A percentile compares a stretch with the other conserved stretches of the same genome.
Conservation (phyloP, 2,113 vertebrate species). For the Vulpes vulpes region DNA sequence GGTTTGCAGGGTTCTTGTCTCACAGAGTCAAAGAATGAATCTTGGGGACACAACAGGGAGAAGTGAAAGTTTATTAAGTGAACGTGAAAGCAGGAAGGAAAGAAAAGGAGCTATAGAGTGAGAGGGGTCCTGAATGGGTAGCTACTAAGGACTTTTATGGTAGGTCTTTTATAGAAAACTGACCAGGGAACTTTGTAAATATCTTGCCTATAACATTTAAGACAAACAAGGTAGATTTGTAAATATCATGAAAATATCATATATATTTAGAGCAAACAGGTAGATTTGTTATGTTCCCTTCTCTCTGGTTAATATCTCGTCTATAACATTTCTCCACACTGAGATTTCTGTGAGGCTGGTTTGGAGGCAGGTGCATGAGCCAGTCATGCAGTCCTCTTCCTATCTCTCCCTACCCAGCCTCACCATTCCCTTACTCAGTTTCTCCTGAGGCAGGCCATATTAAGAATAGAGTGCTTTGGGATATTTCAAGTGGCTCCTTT, state of each 20-base stretch:
- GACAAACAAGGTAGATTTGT: neutral
- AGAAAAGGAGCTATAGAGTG: neutral
- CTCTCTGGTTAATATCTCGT: neutral
- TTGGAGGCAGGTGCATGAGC: neutral
- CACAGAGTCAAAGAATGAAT: neutral
- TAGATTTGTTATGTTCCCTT: neutral
- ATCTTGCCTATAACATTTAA: neutral
- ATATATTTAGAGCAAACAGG: neutral
- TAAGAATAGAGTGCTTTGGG: neutral
- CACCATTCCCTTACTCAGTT: neutral
- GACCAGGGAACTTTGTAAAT: neutral
- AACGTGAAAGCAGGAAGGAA: neutral
- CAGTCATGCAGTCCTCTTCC: fast-evolving
- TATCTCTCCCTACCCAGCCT: neutral
- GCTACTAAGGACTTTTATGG: neutral
- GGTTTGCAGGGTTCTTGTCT: neutral
- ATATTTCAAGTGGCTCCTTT: neutral
- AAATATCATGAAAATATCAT: neutral
- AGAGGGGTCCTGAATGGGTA: neutral
- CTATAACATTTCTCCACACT: neutral
- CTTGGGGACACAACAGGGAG: neutral
- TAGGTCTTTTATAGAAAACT: neutral
- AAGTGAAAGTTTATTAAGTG: neutral
- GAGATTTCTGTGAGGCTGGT: neutral
- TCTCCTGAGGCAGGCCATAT: neutral